Evolutionary conservation across 2,888 invertebrate genomes (phyloP), one percentile per base, ranked within the genome.

Genomic region (Keiferia lycopersicella): DNA sequence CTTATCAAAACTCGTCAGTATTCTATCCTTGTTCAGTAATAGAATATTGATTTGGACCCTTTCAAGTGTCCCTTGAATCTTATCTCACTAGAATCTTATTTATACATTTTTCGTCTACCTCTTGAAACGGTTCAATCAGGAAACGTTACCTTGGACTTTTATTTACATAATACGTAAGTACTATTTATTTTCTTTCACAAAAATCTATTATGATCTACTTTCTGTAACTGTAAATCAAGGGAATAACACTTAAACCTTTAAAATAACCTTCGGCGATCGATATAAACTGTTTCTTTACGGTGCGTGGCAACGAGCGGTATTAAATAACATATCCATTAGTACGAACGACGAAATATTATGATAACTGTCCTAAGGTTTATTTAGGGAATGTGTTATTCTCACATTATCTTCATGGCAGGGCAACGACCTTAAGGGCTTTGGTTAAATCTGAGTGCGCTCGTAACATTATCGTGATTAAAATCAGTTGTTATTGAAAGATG

Each of bases 341-440:
- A 63, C 71, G 70, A 26, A 26, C 71, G 66, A 63, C 71, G 70
- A 75, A 81, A 80, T 82, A 78, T 83, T 80, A 79, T 80, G 77
- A 75, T 81, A 81, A 79, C 79, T 79, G 77, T 74, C 75, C 73
- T 73, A 71, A 71, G 71, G 64, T 71, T 66, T 72, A 71, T 78
- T 79, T 68, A 74, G 66, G 71, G 77, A 80, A 79, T 75, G 72
- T 77, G 72, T 79, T 75, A 79, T 83, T 80, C 81, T 80, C 80
- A 79, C 81, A 81, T 81, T 78, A 77, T 82, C 6, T 81, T 72
- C 68, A 63, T 68, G 68, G 68, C 77, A 74, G 84, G 75, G 73
- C 83, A 74, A 72, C 75, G 84, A 84, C 78, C 83, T 77, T 73
- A 70, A 78, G 79, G 76, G 79, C 75, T 73, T 71, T 71, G 78